Conservation (phyloP, 2,888 invertebrate genomes). For the Plemyria rubiginata region DNA sequence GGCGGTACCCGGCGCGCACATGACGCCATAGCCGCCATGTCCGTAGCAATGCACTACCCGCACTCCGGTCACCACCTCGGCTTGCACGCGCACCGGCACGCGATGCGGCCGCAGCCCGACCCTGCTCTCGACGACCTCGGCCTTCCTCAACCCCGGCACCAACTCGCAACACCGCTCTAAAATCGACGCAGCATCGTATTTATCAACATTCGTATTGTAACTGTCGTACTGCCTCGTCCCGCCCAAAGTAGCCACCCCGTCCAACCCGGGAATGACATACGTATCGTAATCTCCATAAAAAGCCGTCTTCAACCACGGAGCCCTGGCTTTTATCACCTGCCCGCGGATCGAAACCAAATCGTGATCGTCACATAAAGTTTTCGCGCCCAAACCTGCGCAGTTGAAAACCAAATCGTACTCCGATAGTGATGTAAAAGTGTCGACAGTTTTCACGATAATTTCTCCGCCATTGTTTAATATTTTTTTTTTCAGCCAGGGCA, state of each 20-base stretch:
- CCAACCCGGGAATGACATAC: slow-evolving; percentile 92
- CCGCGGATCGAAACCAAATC: slow-evolving; percentile 92
- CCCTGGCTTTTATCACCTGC: slow-evolving; percentile 92
- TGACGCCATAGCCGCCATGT: slow-evolving; percentile 97
- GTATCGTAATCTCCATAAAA: slow-evolving; percentile 94
- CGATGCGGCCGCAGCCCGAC: slow-evolving; percentile 95
- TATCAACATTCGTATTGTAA: slow-evolving; percentile 87
- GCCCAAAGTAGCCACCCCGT: slow-evolving; percentile 91
- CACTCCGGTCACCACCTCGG: slow-evolving; percentile 81
- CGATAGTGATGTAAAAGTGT: slow-evolving; percentile 85
- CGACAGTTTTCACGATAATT: slow-evolving; percentile 83
- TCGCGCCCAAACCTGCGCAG: slow-evolving; percentile 94
- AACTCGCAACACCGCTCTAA: slow-evolving; percentile 91
- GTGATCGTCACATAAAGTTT: slow-evolving; percentile 89
- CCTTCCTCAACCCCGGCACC: slow-evolving; percentile 87
- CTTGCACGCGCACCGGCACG: slow-evolving; percentile 89
- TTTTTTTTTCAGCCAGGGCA: slow-evolving; percentile 92
- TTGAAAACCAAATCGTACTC: slow-evolving; percentile 91
- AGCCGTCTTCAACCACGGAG: slow-evolving; percentile 96
- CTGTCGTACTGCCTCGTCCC: slow-evolving; percentile 94
- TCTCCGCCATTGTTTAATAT: slow-evolving; percentile 86
- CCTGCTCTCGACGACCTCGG: slow-evolving; percentile 85
- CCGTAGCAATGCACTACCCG: slow-evolving; percentile 96
- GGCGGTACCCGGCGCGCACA: slow-evolving; percentile 94
- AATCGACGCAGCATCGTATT: slow-evolving; percentile 90